Evolutionary conservation across 2,888 invertebrate species (phyloP).

Genomic region (Ypsolopha scabrella): DNA sequence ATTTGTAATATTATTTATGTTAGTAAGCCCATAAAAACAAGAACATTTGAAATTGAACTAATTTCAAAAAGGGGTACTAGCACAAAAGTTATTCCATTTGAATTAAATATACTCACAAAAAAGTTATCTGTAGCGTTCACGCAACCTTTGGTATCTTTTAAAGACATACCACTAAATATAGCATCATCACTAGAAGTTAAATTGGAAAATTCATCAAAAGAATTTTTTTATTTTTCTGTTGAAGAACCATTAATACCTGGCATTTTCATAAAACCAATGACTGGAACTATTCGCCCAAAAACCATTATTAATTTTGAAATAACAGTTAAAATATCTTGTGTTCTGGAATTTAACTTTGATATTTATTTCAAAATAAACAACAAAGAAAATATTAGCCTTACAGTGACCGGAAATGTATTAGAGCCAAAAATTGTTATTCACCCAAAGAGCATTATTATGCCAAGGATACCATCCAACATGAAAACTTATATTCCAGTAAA

Average conservation of each 20-base stretch:
- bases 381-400: constrained; percentile 48
- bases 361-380: constrained; percentile 51
- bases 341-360: constrained; percentile 49
- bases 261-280: constrained; percentile 58
- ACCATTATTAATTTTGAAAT: constrained; percentile 57
- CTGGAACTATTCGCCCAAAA: constrained; percentile 62
- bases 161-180: constrained; percentile 52
- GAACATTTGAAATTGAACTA: constrained; percentile 45
- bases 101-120: constrained; percentile 41
- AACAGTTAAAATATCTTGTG: constrained; percentile 45
- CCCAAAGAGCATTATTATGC: constrained; percentile 59
- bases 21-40: constrained; percentile 43
- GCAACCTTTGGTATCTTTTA: constrained; percentile 37
- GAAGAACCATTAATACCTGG: constrained; percentile 56
- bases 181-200: constrained; percentile 49
- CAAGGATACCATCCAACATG: constrained; percentile 55
- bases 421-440: constrained; percentile 61
- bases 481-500: constrained; percentile 46
- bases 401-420: constrained; percentile 54
- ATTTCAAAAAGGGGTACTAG: constrained; percentile 15
- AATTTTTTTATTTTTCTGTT: constrained; percentile 60
- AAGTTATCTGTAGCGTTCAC: constrained; percentile 55
- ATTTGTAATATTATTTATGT: constrained; percentile 45
- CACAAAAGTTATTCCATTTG: constrained; percentile 21
- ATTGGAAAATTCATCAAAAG: constrained; percentile 65